Evolutionary conservation across 2,888 invertebrate species (phyloP).

Genomic region (Leptothorax acervorum): DNA sequence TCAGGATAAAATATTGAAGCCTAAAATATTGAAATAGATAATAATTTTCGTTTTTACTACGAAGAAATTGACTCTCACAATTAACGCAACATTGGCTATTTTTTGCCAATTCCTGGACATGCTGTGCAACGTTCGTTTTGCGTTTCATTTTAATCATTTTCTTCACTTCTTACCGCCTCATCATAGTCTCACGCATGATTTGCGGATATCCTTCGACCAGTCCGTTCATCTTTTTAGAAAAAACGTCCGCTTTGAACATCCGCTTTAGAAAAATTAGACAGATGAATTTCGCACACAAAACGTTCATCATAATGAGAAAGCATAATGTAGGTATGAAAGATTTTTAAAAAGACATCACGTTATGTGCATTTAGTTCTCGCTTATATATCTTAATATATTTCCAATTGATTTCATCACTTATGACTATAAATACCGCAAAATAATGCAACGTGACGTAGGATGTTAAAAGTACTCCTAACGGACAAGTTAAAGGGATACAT

Average conservation of each 20-base stretch:
- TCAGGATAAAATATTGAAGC: neutral
- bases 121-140: neutral
- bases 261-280: neutral
- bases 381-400: neutral
- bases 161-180: neutral
- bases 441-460: neutral
- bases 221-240: neutral
- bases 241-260: neutral
- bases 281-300: neutral
- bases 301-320: constrained; percentile 25
- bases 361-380: neutral
- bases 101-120: neutral
- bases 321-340: neutral
- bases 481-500: neutral
- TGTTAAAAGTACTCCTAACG: neutral
- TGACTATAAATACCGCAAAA: neutral
- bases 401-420: neutral
- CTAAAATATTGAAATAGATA: neutral
- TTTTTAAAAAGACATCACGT: neutral
- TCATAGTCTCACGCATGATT: constrained; percentile 26
- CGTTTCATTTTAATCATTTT: constrained; percentile 29
- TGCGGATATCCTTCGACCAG: constrained; percentile 15
- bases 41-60: neutral
- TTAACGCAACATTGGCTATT: neutral
- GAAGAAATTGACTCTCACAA: neutral